phyloP scores from a whole-genome alignment of 1,140 invertebrate species.

The Uloborus diversus region DNA sequence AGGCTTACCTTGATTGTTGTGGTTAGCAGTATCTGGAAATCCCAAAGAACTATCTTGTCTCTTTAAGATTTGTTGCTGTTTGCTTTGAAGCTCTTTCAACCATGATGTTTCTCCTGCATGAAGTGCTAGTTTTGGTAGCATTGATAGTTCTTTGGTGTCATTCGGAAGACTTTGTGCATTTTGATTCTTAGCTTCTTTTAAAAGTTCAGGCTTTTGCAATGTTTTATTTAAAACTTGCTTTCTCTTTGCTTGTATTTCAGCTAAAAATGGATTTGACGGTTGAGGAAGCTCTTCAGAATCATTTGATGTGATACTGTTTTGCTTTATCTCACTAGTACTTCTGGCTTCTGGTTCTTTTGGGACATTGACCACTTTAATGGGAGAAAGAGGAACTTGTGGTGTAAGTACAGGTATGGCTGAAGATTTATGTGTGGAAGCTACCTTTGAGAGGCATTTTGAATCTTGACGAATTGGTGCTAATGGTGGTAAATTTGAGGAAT shows the following conservation, averaged over 20 bases:
- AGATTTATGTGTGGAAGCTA: not conserved
- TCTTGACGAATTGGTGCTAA: constrained; percentile 15
- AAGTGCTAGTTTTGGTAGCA: constrained; percentile 31
- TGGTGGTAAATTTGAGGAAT: constrained; percentile 30
- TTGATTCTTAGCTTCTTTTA: not conserved
- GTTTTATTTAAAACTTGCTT: constrained; percentile 38
- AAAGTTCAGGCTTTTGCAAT: not conserved
- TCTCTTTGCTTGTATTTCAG: constrained; percentile 48
- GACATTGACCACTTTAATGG: not conserved
- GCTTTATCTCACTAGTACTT: not conserved
- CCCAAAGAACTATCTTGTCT: constrained; percentile 9
- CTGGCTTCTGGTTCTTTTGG: constrained; percentile 2
- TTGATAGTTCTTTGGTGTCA: constrained; percentile 16
- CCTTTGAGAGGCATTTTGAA: not conserved
- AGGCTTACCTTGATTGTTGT: not conserved
- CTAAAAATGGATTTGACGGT: constrained; percentile 43
- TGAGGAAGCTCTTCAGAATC: constrained; percentile 23
- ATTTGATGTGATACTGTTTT: not conserved
- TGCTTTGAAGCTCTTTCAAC: constrained; percentile 42
- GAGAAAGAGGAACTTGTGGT: constrained; percentile 19
- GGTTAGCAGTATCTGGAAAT: too few relatives aligned
- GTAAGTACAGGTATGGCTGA: constrained; percentile 43
- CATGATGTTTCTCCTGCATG: constrained; percentile 37
- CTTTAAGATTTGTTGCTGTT: constrained; percentile 27
- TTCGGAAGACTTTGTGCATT: not conserved